Base-by-base conservation (phyloP, 2,797 vertebrate genomes). In the Epinephelus malabaricus region DNA sequence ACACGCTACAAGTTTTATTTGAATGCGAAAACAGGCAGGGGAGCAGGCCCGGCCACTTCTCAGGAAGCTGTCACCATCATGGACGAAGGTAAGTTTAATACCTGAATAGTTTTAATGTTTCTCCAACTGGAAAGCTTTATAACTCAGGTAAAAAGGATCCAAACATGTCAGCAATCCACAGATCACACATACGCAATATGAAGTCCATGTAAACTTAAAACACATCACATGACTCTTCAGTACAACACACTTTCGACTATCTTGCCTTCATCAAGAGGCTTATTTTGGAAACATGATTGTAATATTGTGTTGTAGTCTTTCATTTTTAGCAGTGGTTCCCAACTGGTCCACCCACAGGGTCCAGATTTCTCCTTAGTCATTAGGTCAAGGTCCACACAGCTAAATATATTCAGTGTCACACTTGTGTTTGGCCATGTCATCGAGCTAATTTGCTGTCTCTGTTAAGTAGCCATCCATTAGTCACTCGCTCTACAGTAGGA, bases 1-100 rank as follows among this genome's bases (percentile, higher is more conserved):
- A 99, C 97, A 18, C 96, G 97, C 88, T 99, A 99, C 95, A 99
- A 97, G 95, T 98, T 99, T 94, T 98, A 98, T 93, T 97, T 99
- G 90, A 97, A 94, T 1, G 98, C 98, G 45, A 96, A 96, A 93
- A 99, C 98, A 69, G 86, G 81, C 60, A 95, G 88, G 79, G 98
- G 98, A 93, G 85, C 94, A n/a, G 98, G 98, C 87, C 96, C 89
- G 69, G 93, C 94, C 80, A 92, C 97, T 89, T 96, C 97, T 62
- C 96, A 97, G 89, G 98, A 99, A 93, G 97, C 95, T 27, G 83
- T 96, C 90, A 97, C 97, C 76, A 93, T 96, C 92, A 92, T 96
- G 94, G 97, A 99, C 66, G 96, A 97, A 97, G 98, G 98, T 99
- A 97, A 97, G 96, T 90, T 78, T 73, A 86, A 27, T 64, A 54